Conservation (phyloP, 2,113 vertebrate genomes). For the Zosterops japonicus region DNA sequence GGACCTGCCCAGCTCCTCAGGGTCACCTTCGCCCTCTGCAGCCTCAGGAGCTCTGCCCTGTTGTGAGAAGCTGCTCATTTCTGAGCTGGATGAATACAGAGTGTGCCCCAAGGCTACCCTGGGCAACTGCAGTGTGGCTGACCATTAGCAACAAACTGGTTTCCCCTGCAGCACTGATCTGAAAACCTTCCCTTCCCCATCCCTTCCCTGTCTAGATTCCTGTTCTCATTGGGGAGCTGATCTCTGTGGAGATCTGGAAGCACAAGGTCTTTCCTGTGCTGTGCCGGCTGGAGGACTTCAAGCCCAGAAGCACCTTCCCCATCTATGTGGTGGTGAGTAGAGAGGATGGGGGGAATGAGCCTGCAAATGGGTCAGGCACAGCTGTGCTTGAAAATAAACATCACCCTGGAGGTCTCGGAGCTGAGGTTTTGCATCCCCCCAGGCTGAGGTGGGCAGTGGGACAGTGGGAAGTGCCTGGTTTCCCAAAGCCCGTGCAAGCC, state of each 20-base stretch:
- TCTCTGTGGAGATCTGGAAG: conserved; percentile 92
- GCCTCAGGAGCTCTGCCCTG: neutral
- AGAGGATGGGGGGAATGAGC: fast-evolving
- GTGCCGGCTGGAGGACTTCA: conserved; percentile 89
- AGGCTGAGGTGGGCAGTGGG: neutral
- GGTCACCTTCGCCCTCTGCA: neutral
- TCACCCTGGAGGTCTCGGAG: neutral
- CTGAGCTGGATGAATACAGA: neutral
- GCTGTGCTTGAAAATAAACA: neutral
- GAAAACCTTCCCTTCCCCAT: neutral
- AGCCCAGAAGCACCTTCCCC: conserved; percentile 86
- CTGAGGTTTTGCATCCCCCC: neutral
- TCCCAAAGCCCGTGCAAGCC: neutral
- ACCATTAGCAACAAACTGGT: neutral
- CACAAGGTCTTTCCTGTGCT: conserved; percentile 89
- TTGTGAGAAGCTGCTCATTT: neutral
- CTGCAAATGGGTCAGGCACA: neutral
- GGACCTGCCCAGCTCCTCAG: neutral
- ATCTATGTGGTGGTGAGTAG: conserved; percentile 93
- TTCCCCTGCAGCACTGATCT: neutral
- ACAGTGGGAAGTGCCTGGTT: neutral
- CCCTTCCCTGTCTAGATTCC: conserved; percentile 77
- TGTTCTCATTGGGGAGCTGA: conserved; percentile 85
- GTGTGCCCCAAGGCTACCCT: fast-evolving
- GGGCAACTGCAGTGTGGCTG: neutral